Conservation (phyloP, 2,797 vertebrate species). For the Coranthus polyacanthus region DNA sequence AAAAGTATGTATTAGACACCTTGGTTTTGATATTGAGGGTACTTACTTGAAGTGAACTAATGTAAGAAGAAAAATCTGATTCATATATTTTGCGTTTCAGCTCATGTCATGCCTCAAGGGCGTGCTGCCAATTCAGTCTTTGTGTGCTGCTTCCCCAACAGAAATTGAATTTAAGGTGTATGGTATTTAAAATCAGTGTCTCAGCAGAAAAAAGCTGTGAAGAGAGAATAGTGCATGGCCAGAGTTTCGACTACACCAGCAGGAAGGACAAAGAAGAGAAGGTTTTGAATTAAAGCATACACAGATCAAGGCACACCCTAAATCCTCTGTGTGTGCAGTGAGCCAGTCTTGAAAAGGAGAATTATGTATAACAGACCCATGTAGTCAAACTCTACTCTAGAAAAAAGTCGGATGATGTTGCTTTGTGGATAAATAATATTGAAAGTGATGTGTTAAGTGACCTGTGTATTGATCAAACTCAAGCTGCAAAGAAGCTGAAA, state of each 20-base stretch:
- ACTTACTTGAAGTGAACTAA: background rate
- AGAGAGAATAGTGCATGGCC: slow-evolving; percentile 18
- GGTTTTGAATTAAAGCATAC: slow-evolving; percentile 2
- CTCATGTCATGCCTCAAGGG: slow-evolving; percentile 46
- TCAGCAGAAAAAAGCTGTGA: slow-evolving; percentile 40
- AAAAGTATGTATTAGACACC: background rate
- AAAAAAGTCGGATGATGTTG: background rate
- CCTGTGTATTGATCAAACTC: background rate
- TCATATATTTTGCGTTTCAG: slow-evolving; percentile 30
- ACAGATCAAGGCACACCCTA: slow-evolving; percentile 11
- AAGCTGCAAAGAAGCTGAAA: background rate
- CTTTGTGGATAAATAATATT: background rate
- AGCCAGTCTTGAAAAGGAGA: slow-evolving; percentile 1
- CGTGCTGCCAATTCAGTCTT: slow-evolving; percentile 26
- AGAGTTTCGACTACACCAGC: slow-evolving; percentile 3
- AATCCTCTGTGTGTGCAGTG: background rate
- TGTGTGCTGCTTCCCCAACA: slow-evolving; percentile 9
- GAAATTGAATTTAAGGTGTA: slow-evolving; percentile 43
- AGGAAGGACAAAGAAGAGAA: slow-evolving; percentile 19
- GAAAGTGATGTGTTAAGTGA: background rate
- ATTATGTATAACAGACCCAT: background rate
- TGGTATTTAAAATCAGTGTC: slow-evolving; percentile 48
- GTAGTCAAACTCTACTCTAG: background rate
- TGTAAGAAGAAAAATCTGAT: background rate
- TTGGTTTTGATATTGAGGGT: background rate